Evolutionary conservation across 2,113 vertebrate species (phyloP).

Genomic region (Cygnus buccinator): DNA sequence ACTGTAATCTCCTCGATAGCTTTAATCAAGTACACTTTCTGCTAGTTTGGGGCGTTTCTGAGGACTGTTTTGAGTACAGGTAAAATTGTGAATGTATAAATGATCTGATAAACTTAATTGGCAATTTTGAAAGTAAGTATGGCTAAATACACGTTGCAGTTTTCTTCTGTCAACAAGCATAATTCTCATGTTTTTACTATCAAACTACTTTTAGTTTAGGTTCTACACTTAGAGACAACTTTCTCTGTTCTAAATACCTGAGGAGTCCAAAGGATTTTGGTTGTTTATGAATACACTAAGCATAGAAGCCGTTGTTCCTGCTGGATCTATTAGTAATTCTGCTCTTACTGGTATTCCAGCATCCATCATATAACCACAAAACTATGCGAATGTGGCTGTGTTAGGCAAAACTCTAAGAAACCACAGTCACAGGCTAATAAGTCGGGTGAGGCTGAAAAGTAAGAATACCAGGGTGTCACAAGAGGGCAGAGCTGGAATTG

Average conservation of each 20-base stretch:
- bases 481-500: not conserved
- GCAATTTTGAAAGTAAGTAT: not conserved
- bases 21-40: not conserved
- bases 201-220: rapidly evolving
- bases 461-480: not conserved
- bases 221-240: not conserved
- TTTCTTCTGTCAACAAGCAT: not conserved
- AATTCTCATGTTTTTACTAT: not conserved
- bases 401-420: not conserved
- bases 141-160: not conserved
- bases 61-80: not conserved
- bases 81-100: not conserved
- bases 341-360: not conserved
- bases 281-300: not conserved
- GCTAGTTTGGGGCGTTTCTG: not conserved
- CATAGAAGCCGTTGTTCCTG: not conserved
- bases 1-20: not conserved
- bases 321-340: not conserved
- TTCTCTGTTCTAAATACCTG: not conserved
- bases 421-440: rapidly evolving
- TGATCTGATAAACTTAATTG: not conserved
- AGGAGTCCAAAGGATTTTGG: not conserved
- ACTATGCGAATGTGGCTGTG: not conserved
- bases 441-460: not conserved
- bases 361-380: not conserved